Base-by-base conservation (phyloP, 2,888 invertebrate genomes). In the Automeris io region DNA sequence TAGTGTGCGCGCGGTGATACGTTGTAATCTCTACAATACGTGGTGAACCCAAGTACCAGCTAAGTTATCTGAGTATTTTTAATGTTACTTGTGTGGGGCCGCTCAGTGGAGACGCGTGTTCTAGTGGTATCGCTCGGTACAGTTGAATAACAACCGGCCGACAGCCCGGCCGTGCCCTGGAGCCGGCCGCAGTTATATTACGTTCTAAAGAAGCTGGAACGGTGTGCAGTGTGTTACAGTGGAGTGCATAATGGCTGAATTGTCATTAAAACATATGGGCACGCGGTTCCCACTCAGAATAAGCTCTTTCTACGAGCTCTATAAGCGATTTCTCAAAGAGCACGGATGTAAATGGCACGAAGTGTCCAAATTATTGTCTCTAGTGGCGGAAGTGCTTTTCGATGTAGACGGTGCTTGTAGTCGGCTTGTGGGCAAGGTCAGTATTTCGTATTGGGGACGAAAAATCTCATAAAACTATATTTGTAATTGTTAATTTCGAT, bases 341-440 rank as follows among this genome's bases (percentile, higher is more conserved):
- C 81, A 83, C 63, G 74, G 80, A 43, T 85, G 81, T 69, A 80
- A 78, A 57, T 87, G 85, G 87, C 83, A 82, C 54, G 85, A 86
- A 63, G 63, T 87, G 46, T 62, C 82, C 35, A 85, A 85, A 70
- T 63, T 86, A 33, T 66, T 87, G 47, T 69, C 73, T 38, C 73
- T 80, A 29, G 61, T 85, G 31, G 79, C 81, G 35, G 87, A 87
- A 54, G 70, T 85, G 46, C 74, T 86, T 54, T 85, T 86, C 57
- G 82, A 83, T 66, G 75, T 81, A 47, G 85, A 86, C 54, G 77
- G 72, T 56, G 77, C 77, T 42, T 82, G 76, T 65, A 71, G 64
- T 56, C 70, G 69, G 47, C 70, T 79, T 32, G 64, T 66, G 47
- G 70, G 81, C 72, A 85, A 86, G 86, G 86, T 86, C 73, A 79